These are phyloP conservation scores for Drosophila tripunctata DNA, from an alignment of 2,888 invertebrate species.

Conservation along the genomic window DNA sequence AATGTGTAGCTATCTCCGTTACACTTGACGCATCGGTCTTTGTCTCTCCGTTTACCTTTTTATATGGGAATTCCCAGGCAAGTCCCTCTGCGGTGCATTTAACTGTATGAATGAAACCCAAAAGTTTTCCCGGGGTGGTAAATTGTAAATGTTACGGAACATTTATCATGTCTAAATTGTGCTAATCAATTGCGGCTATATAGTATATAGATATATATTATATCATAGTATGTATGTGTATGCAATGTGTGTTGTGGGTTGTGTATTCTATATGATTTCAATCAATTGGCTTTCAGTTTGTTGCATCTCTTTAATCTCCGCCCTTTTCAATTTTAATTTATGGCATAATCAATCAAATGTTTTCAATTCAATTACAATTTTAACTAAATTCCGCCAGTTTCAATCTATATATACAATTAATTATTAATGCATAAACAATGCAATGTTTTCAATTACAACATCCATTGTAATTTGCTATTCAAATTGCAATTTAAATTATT, in stretches of 20 bases:
- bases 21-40: neutral
- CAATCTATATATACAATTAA: neutral
- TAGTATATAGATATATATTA: neutral
- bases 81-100: conserved; percentile 32
- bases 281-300: conserved; percentile 19
- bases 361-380: conserved; percentile 9
- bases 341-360: conserved; percentile 18
- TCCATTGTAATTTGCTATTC: neutral
- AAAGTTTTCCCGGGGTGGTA: conserved; percentile 21
- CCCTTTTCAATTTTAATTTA: conserved; percentile 4
- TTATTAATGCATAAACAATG: conserved; percentile 1
- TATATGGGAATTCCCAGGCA: conserved; percentile 11
- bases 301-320: conserved; percentile 8
- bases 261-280: neutral
- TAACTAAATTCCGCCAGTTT: neutral
- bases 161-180: conserved; percentile 64
- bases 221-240: neutral
- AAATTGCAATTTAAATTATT: neutral
- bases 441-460: neutral
- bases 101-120: conserved; percentile 34
- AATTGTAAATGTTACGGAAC: conserved; percentile 34
- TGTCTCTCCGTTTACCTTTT: neutral
- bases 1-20: conserved; percentile 4
- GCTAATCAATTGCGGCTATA: conserved; percentile 60
- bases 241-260: neutral